A percentile compares a stretch with the other conserved stretches of the same genome.
These are phyloP conservation scores for Euwallacea similis DNA, from an alignment of 1,140 invertebrate species.

Conservation along the genomic window DNA sequence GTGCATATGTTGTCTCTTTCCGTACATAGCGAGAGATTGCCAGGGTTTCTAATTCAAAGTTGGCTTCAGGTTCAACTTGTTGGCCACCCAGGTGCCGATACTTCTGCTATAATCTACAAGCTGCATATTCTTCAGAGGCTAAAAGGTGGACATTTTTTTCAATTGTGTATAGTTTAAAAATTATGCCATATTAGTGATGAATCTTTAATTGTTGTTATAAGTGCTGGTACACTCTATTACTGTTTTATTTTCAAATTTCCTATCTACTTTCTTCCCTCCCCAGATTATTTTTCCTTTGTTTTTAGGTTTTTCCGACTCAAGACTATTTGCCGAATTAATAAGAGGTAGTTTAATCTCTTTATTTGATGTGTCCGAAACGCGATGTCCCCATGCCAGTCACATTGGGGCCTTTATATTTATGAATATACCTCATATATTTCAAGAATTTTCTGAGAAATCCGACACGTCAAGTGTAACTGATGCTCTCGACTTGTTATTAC, in stretches of 20 bases:
- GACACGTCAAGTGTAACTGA: conserved; percentile 61
- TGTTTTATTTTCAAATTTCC: too few relatives aligned
- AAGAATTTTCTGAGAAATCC: conserved; percentile 65
- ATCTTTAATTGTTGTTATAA: not conserved
- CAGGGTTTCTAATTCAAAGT: conserved; percentile 75
- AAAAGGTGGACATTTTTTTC: conserved; percentile 65
- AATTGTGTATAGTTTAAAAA: not conserved
- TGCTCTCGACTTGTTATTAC: conserved; percentile 79
- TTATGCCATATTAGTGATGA: not conserved
- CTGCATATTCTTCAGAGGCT: conserved; percentile 80
- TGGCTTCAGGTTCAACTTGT: conserved; percentile 69
- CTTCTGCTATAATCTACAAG: conserved; percentile 76
- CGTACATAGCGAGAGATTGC: conserved; percentile 63
- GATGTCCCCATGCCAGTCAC: conserved; percentile 69
- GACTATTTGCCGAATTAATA: conserved; percentile 86
- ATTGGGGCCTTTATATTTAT: conserved; percentile 94
- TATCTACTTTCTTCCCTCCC: too few relatives aligned
- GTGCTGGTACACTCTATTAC: not conserved
- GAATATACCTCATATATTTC: conserved; percentile 81
- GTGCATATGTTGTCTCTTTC: conserved; percentile 62
- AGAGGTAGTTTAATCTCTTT: conserved; percentile 87
- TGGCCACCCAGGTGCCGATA: conserved; percentile 74
- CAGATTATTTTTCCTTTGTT: not conserved
- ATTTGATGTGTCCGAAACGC: conserved; percentile 72
- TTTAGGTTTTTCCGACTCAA: conserved; percentile 55